Base-by-base conservation (phyloP, 2,113 vertebrate species). In the Hemicordylus capensis region DNA sequence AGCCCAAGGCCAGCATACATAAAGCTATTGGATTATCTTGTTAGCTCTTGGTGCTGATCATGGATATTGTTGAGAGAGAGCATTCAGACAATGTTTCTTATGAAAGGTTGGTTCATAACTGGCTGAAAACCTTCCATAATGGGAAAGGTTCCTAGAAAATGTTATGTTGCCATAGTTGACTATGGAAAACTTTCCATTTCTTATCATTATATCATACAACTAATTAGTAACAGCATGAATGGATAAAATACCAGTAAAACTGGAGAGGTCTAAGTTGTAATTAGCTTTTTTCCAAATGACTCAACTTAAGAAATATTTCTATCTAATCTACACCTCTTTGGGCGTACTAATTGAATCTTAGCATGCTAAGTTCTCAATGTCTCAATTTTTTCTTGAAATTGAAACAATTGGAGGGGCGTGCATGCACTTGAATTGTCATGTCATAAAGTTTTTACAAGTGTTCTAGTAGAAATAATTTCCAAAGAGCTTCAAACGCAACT, bases 21-120 rank as follows among this genome's bases (percentile, higher is more conserved):
- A 59, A 56, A 64, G 14, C 26, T 34, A 4, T 48, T 31, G 24
- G 69, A 28, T 51, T 63, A 2, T 63, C 59, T 34, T 42, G 67
- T 67, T 0, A 0, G 39, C 15, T 44, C 66, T 0, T 2, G 39
- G 15, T 48, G 54, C 39, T 17, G 44, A 14, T 17, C 17, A 9
- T 0, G 0, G 22, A 54, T 73, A 67, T 67, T 56, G 28, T 66
- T 59, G 44, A 61, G 67, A 70, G 24, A 81, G 74, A 63, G n/a
- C 54, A 46, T 0, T n/a, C n/a, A n/a, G n/a, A n/a, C n/a, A n/a
- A n/a, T n/a, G n/a, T n/a, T n/a, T n/a, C n/a, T n/a, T n/a, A n/a
- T n/a, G n/a, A n/a, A n/a, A n/a, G n/a, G n/a, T n/a, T n/a, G n/a
- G n/a, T n/a, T n/a, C n/a, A n/a, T n/a, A n/a, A n/a, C n/a, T n/a